phyloP scores from a whole-genome alignment of 23 tunicate species.

The Pegea sp. region DNA sequence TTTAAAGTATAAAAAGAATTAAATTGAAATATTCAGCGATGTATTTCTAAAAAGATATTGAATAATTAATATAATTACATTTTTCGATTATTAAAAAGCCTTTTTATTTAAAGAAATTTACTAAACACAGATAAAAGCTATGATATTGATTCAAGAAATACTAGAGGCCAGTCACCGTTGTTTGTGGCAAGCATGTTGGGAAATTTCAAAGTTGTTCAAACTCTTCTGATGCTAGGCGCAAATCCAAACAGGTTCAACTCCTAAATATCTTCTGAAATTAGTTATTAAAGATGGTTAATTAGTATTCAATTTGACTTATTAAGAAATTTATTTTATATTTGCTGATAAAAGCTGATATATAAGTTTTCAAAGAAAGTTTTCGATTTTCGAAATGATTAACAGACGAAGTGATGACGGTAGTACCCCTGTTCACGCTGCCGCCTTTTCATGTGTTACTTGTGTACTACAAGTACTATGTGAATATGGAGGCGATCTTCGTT shows the following conservation, averaged over 20 bases:
- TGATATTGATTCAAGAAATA: slow-evolving; percentile 34
- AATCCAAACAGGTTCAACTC: slow-evolving; percentile 72
- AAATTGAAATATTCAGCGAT: too few relatives aligned
- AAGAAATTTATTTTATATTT: too few relatives aligned
- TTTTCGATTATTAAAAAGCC: neutral
- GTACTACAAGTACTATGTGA: slow-evolving; percentile 21
- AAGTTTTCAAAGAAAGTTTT: neutral
- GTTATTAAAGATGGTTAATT: too few relatives aligned
- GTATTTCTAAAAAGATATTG: too few relatives aligned
- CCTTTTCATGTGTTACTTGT: slow-evolving; percentile 23
- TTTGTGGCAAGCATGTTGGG: slow-evolving; percentile 39
- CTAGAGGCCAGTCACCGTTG: slow-evolving; percentile 60
- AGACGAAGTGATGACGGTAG: slow-evolving; percentile 83
- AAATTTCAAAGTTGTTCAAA: slow-evolving; percentile 31
- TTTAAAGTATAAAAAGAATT: too few relatives aligned
- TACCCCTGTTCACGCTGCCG: slow-evolving; percentile 90
- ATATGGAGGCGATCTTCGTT: slow-evolving; percentile 68
- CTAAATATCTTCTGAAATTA: too few relatives aligned
- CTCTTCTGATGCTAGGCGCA: slow-evolving; percentile 32
- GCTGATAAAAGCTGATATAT: too few relatives aligned
- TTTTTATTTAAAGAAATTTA: neutral
- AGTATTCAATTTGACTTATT: too few relatives aligned
- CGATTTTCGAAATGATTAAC: neutral
- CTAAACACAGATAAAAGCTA: slow-evolving; percentile 6
- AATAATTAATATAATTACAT: too few relatives aligned